Evolutionary conservation across 2,888 invertebrate genomes (phyloP), one percentile per base, ranked within the genome.

Genomic region (Heteromurus nitidus): DNA sequence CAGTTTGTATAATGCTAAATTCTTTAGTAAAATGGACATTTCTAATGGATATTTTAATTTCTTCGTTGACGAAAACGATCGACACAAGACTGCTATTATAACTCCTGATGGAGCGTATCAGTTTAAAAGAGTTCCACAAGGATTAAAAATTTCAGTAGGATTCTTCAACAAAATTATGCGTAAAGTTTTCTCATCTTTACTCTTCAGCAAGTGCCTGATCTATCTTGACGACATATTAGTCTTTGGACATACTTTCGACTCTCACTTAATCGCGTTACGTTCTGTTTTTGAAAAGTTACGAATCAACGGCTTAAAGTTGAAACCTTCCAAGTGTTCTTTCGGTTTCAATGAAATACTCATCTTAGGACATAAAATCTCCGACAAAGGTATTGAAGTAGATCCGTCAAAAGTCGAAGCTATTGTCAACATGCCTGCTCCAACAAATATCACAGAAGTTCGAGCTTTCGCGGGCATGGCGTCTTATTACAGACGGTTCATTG

Each of bases 401-500:
- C 44, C 36, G 20, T 18, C 24, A 2, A 76, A 76, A 28, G 44
- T 68, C 0, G 1, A n/a, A 5, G 76, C 68, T 22, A 47, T 76
- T 16, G 22, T 28, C 3, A 53, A 76, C 11, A 67, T 76, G 67
- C 76, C 76, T 13, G 3, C 18, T 5, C 76, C 76, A 24, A 47
- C 36, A 28, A 60, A 55, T 58, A 20, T 65, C 13, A 26, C n/a
- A 18, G 31, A 65, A 53, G 36, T 65, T n/a, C 24, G 62, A 11
- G 36, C 65, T 0, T 64, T 74, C 16, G 1, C 55, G 3, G 74
- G 74, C 13, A 65, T 74, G 65, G 5, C 50, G 2, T n/a, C 5
- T 42, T 74, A 65, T 24, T 74, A 74, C n/a, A 16, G 74, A 24
- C 26, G 24, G 0, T 74, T 74, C 30, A 26, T 74, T 9, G n/a